Evolutionary conservation across 2,888 invertebrate species (phyloP), one percentile per base, ranked within the genome.

Genomic region (Autographa gamma): DNA sequence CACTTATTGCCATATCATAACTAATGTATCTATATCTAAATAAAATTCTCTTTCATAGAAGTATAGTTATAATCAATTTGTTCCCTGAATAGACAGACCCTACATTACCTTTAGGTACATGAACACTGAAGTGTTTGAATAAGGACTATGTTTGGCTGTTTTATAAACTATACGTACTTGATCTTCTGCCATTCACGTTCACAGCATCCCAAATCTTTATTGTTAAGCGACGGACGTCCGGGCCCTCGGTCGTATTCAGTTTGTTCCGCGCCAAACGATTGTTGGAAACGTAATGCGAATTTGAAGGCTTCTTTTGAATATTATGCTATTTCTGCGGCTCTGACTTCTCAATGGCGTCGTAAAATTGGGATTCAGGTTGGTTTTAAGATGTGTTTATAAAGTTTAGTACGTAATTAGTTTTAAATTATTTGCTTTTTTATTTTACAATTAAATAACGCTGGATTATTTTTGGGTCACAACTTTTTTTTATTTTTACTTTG

Each of bases 201-300:
- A 59, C 7, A 9, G 41, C 43, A 31, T 5, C 8, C 31, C 13
- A 67, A 75, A 82, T 75, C 72, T 82, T 73, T 81, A 78, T 80
- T 81, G 77, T 81, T 72, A 76, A 80, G 73, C 82, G 65, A 38
- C 80, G 80, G 78, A 82, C 72, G 68, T 80, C 80, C 74, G 80
- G 61, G 68, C 69, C 69, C 65, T 63, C 59, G 74, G 65, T 73
- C 69, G 78, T 66, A 82, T 82, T 73, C 66, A 73, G 83, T 70
- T 74, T 71, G 76, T 73, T 66, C 71, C 63, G 59, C 38, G 54
- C 41, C 61, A 60, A 81, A 76, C 74, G 81, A 79, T 81, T 81
- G 71, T 70, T 63, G 62, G 59, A 38, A 60, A 66, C 69, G 71
- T 79, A 78, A 80, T 70, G 78, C 61, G 69, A 76, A 77, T 78